Evolutionary conservation across 2,888 invertebrate species (phyloP), one percentile per base, ranked within the genome.

Genomic region (Carpatolechia fugitivella): DNA sequence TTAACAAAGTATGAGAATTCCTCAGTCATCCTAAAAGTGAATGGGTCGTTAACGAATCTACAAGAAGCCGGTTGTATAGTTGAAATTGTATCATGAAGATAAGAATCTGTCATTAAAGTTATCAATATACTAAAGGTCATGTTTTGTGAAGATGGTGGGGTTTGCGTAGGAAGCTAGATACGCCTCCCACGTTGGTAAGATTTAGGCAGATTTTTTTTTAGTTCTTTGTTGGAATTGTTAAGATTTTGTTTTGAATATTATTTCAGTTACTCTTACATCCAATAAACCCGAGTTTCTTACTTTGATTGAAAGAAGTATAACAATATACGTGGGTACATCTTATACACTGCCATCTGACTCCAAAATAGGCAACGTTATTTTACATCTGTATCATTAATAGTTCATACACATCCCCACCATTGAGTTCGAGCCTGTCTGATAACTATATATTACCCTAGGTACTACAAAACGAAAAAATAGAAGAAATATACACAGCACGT

Each of bases 11-110:
- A 29, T 3, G n/a, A 44, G 10, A 44, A 44, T 10, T 11, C 2
- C 40, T n/a, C 16, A 40, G 10, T 40, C 40, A 29, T 24, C 44
- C 20, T n/a, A 44, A 18, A 20, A 24, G 11, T 11, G 24, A 44
- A 44, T 44, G 24, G 20, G 11, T 44, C 44, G 44, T 44, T 44
- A 44, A 44, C n/a, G 29, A 24, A 10, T 29, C 44, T 44, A 44
- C 44, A 20, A n/a, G 24, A 20, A 44, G 24, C 24, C 6, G 44
- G 29, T 44, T 10, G 20, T 40, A 18, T 16, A 14, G 8, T 14
- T 3, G 16, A 40, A 24, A 33, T n/a, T 24, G 44, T 44, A 24
- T 20, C 44, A 44, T 44, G 8, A 3, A 44, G 44, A 44, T 44
- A 20, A 4, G 44, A 13, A 44, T 44, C 44, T 44, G 44, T 13